Evolutionary conservation across 2,113 vertebrate species (phyloP).

Genomic region (Cyprinodon variegatus): DNA sequence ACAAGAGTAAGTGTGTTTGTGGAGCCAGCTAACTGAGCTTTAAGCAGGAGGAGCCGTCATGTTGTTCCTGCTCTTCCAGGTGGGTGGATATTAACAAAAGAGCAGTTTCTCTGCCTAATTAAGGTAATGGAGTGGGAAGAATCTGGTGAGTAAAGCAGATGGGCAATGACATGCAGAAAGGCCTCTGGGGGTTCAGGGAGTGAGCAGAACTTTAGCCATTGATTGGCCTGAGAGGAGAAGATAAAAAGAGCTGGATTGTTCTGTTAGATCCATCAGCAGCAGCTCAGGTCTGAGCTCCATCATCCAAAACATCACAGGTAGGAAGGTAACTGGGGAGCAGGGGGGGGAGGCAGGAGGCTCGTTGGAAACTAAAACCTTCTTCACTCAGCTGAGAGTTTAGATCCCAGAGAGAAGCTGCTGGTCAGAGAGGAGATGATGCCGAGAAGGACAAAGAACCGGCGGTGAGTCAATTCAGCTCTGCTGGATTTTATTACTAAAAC

Average conservation of each 20-base stretch:
- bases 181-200: slow-evolving; percentile 31
- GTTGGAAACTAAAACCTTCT: not conserved
- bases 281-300: slow-evolving; percentile 19
- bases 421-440: slow-evolving; percentile 27
- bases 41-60: slow-evolving; percentile 48
- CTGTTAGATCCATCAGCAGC: slow-evolving; percentile 44
- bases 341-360: not conserved
- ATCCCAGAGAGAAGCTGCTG: not conserved
- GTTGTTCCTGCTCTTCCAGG: slow-evolving; percentile 64
- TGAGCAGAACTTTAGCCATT: not conserved
- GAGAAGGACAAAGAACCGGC: slow-evolving; percentile 10
- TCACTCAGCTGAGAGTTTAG: not conserved
- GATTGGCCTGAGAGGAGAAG: slow-evolving; percentile 33
- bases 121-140: slow-evolving; percentile 68
- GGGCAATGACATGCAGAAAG: slow-evolving; percentile 52
- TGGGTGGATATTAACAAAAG: slow-evolving; percentile 73
- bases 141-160: slow-evolving; percentile 31
- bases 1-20: slow-evolving; percentile 49
- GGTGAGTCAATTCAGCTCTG: slow-evolving; percentile 46
- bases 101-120: slow-evolving; percentile 64
- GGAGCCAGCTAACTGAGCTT: slow-evolving; percentile 54
- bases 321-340: not conserved
- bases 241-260: slow-evolving; percentile 37
- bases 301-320: not conserved
- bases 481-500: not conserved